Conservation (phyloP, 2,888 invertebrate species). For the Melanophora roralis region DNA sequence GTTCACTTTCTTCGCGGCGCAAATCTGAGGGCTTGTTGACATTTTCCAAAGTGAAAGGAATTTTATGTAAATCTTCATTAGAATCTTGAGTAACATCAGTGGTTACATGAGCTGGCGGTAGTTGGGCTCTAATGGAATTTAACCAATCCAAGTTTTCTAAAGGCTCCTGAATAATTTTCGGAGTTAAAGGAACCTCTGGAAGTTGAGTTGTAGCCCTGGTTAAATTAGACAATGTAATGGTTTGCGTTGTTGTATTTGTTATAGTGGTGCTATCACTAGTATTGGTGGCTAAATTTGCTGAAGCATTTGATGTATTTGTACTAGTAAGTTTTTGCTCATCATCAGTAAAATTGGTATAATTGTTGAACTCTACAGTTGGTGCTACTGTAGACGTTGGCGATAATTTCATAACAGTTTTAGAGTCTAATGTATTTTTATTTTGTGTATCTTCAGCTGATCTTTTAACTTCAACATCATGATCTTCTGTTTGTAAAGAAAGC, state of each 20-base stretch:
- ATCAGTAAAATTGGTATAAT: slow-evolving; percentile 69
- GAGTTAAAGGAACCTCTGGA: slow-evolving; percentile 64
- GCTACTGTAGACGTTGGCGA: slow-evolving; percentile 15
- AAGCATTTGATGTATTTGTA: slow-evolving; percentile 43
- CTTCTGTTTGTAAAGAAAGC: not conserved
- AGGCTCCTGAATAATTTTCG: slow-evolving; percentile 65
- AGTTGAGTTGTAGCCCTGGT: slow-evolving; percentile 39
- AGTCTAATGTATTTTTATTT: slow-evolving; percentile 36
- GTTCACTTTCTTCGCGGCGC: slow-evolving; percentile 71
- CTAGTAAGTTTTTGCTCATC: slow-evolving; percentile 22
- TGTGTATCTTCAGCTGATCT: slow-evolving; percentile 60
- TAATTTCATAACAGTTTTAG: slow-evolving; percentile 40
- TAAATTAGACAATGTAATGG: not conserved
- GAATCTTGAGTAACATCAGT: slow-evolving; percentile 36
- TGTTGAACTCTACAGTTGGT: slow-evolving; percentile 60
- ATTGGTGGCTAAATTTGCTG: slow-evolving; percentile 26
- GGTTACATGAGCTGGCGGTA: slow-evolving; percentile 37
- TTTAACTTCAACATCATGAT: slow-evolving; percentile 59
- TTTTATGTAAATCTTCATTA: slow-evolving; percentile 48
- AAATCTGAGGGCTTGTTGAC: slow-evolving; percentile 73
- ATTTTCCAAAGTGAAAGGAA: slow-evolving; percentile 73
- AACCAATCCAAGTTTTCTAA: slow-evolving; percentile 57
- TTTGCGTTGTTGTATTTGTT: slow-evolving; percentile 31
- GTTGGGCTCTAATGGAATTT: slow-evolving; percentile 34
- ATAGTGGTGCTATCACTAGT: slow-evolving; percentile 13